Evolutionary conservation across 1,140 invertebrate genomes (phyloP), one percentile per base, ranked within the genome.

Genomic region (Ctenoplectra terminalis): DNA sequence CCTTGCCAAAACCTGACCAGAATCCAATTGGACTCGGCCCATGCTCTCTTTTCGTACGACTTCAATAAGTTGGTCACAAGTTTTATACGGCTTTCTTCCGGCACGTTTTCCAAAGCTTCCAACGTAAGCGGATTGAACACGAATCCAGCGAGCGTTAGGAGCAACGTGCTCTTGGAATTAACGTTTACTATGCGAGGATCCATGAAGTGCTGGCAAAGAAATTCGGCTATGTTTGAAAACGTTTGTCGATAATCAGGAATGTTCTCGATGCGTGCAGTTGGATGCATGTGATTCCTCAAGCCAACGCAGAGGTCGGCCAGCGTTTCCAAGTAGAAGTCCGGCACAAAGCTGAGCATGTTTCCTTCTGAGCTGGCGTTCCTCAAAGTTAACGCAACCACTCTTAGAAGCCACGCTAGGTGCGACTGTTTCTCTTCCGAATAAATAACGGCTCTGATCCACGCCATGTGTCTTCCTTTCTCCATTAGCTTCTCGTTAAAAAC

Each of bases 1-100:
- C 97, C 97, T 92, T 97, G 95, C 97, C 97, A 98, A 85, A 98
- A 96, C 75, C 97, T 94, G 8, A 98, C 95, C 9, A 98, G 91
- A 61, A 98, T 96, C 96, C 97, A 98, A 92, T 98, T 98, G 46
- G 96, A 97, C 86, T 98, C 97, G 0, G 97, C 97, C 97, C 97
- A 98, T 0, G 97, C 96, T 46, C 97, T 93, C 87, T 97, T 97
- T 89, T 98, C 97, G 90, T 97, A 98, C 1, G 97, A 97, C 29
- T 95, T 95, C 15, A 97, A 92, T 34, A 98, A 91, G 80, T 96
- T 95, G 26, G 94, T 94, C 0, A 97, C 95, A 93, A 98, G 95
- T 13, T 92, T 94, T 58, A 94, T 90, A 82, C 90, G 85, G 15
- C 89, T 92, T 60, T 95, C 93, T 79, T 93, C 64, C 2, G 95